These are phyloP conservation scores for Melanotaenia parkinsoni DNA, from an alignment of 2,797 vertebrate genomes.

Conservation along the genomic window DNA sequence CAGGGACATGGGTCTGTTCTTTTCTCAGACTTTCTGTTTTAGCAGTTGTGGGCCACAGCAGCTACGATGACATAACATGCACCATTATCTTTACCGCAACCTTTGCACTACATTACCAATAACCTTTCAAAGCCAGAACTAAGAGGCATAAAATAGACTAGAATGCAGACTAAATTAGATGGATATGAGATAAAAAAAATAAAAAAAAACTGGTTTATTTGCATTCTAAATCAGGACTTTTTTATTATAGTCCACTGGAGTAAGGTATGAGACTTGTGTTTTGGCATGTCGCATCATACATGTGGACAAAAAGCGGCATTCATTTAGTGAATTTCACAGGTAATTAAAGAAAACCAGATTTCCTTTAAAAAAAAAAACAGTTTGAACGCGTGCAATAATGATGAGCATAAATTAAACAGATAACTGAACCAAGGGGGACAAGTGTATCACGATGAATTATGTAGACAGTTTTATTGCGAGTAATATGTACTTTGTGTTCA, in stretches of 20 bases:
- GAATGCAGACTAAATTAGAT: conserved; percentile 36
- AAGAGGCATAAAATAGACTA: conserved; percentile 55
- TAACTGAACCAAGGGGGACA: conserved; percentile 41
- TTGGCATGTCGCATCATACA: conserved; percentile 25
- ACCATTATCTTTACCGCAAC: conserved; percentile 75
- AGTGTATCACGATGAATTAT: conserved; percentile 52
- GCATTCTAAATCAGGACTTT: conserved; percentile 27
- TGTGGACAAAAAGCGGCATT: conserved; percentile 22
- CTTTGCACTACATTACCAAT: conserved; percentile 67
- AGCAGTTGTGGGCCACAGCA: conserved; percentile 66
- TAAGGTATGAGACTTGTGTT: conserved; percentile 9
- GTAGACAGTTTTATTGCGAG: conserved; percentile 62
- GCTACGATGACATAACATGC: conserved; percentile 76
- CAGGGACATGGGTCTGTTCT: conserved; percentile 61
- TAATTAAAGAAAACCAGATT: conserved; percentile 40
- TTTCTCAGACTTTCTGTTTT: conserved; percentile 72
- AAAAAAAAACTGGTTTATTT: conserved; percentile 37
- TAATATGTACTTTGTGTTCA: conserved; percentile 47
- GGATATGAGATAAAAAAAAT: conserved; percentile 8
- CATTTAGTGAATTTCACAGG: conserved; percentile 36
- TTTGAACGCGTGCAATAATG: conserved; percentile 46
- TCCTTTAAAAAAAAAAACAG: conserved; percentile 22
- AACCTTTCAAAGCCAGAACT: conserved; percentile 68
- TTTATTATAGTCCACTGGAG: conserved; percentile 5
- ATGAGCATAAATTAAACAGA: conserved; percentile 40